These are phyloP conservation scores for Parus major DNA, from an alignment of 2,113 vertebrate species.

Conservation along the genomic window DNA sequence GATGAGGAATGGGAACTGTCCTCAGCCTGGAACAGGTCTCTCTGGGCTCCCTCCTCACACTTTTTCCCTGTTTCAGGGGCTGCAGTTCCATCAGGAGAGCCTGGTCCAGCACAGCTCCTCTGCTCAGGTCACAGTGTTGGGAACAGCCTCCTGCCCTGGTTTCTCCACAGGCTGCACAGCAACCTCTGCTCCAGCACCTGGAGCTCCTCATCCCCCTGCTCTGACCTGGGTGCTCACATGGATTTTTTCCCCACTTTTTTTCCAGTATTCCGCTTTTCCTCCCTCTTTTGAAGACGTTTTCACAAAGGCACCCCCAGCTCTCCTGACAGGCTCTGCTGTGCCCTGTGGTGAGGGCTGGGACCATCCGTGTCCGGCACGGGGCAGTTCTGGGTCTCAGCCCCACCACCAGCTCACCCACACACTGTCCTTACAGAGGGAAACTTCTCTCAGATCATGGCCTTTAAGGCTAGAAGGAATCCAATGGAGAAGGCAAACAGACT, in stretches of 20 bases:
- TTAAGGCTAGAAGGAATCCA: not conserved
- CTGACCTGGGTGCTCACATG: not conserved
- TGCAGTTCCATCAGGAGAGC: not conserved
- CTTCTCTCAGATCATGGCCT: not conserved
- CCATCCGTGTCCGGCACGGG: rapidly evolving
- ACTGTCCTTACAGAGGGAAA: not conserved
- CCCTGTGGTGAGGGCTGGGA: not conserved
- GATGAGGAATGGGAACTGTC: not conserved
- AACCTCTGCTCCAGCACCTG: not conserved
- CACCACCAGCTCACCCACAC: not conserved
- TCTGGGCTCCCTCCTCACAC: not conserved
- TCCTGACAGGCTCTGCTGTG: not conserved
- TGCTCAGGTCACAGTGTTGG: not conserved
- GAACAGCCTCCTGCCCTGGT: not conserved
- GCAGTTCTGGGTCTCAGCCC: not conserved
- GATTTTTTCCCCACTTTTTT: not conserved
- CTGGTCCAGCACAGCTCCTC: not conserved
- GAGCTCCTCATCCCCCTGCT: not conserved
- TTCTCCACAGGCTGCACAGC: not conserved
- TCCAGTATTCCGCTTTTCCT: not conserved
- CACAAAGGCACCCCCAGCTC: not conserved
- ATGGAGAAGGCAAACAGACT: not conserved
- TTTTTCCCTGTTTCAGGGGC: not conserved
- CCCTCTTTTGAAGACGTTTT: not conserved
- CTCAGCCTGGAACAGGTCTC: not conserved